Conservation (phyloP, 2,888 invertebrate genomes). For the Agrypnus murinus region DNA sequence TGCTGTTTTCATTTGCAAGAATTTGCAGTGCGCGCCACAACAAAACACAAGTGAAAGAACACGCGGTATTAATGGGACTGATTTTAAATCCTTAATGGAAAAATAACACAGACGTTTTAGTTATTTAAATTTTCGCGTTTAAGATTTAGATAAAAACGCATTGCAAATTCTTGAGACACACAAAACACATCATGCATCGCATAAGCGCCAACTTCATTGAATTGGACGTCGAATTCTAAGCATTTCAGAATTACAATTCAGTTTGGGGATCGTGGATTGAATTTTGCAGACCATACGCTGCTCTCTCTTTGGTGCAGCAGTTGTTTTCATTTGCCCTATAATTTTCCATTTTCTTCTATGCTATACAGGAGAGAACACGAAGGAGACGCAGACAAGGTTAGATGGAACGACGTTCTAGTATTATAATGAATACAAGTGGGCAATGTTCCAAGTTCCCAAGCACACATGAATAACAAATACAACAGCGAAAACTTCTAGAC, state of each 20-base stretch:
- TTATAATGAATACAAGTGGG: slow-evolving; percentile 55
- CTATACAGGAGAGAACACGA: slow-evolving; percentile 1
- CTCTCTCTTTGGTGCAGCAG: slow-evolving; percentile 7
- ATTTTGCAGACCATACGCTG: slow-evolving; percentile 52
- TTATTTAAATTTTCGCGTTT: slow-evolving; percentile 25
- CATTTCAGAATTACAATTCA: slow-evolving; percentile 54
- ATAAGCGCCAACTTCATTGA: slow-evolving; percentile 49
- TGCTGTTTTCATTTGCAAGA: slow-evolving; percentile 31
- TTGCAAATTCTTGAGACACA: slow-evolving; percentile 35
- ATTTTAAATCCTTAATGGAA: slow-evolving; percentile 34
- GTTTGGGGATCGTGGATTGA: slow-evolving; percentile 52
- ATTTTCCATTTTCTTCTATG: slow-evolving; percentile 36
- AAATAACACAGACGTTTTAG: slow-evolving; percentile 20
- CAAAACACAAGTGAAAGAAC: slow-evolving; percentile 19
- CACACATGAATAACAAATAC: slow-evolving; percentile 54
- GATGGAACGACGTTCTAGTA: slow-evolving; percentile 26
- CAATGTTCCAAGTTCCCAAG: slow-evolving; percentile 54
- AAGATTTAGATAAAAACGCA: slow-evolving; percentile 15
- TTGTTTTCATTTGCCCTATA: slow-evolving; percentile 38
- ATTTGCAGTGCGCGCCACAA: slow-evolving; percentile 13
- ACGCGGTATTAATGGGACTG: slow-evolving; percentile 24
- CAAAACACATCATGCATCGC: slow-evolving; percentile 40
- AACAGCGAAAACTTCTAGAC: slow-evolving; percentile 53
- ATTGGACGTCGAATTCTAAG: slow-evolving; percentile 53
- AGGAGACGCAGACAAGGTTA: slow-evolving; percentile 30